Conservation (phyloP, 30 jellyfish, hydroid and myxozoan species). For the Aurelia aurita region DNA sequence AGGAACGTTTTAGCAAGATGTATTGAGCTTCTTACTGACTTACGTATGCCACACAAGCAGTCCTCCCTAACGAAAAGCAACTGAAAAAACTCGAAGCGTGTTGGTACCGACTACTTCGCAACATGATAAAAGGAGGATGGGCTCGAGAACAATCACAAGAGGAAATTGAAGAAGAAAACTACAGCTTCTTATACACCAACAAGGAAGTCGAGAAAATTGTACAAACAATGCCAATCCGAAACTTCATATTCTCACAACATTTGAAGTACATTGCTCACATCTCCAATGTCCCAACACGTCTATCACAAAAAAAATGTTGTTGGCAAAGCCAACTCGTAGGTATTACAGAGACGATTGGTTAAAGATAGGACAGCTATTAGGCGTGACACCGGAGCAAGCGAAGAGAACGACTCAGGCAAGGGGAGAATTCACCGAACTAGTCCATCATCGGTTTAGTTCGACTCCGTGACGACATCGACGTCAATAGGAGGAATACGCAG, state of each 20-base stretch:
- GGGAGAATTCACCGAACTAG: not conserved
- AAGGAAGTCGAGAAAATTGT: too few relatives aligned
- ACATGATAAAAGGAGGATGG: not conserved
- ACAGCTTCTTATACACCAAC: not conserved
- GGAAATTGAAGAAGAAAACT: not conserved
- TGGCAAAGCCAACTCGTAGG: not conserved
- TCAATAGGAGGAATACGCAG: not conserved
- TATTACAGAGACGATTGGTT: too few relatives aligned
- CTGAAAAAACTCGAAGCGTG: not conserved
- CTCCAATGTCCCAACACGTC: not conserved
- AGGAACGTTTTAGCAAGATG: too few relatives aligned
- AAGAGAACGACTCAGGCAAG: not conserved
- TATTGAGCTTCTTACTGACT: too few relatives aligned
- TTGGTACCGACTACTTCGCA: not conserved
- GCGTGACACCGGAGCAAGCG: too few relatives aligned
- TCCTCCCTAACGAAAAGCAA: not conserved
- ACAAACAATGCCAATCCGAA: not conserved
- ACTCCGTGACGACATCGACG: not conserved
- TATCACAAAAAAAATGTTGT: not conserved
- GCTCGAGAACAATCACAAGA: too few relatives aligned
- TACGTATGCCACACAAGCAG: not conserved
- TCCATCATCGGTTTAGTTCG: not conserved
- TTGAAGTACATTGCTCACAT: not conserved
- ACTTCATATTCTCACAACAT: not conserved
- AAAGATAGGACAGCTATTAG: too few relatives aligned